phyloP scores from a whole-genome alignment of 2,113 vertebrate genomes.

The Galbula dea region DNA sequence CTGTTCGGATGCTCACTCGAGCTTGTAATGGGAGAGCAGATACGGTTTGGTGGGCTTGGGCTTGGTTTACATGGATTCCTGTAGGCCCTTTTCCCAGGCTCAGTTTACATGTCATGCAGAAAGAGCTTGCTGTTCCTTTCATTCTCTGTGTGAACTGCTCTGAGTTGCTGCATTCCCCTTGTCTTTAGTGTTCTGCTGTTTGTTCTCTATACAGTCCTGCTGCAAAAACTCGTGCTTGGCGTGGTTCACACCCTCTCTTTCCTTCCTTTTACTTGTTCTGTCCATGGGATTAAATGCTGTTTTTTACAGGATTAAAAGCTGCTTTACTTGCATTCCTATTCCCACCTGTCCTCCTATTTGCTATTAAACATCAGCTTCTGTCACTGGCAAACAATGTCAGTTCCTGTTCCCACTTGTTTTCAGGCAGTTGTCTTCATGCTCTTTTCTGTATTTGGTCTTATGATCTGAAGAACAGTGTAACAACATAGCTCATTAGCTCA shows the following conservation, averaged over 20 bases:
- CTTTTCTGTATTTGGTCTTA: neutral
- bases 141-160: neutral
- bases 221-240: neutral
- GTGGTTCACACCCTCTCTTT: neutral
- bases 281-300: neutral
- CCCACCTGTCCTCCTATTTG: neutral
- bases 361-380: neutral
- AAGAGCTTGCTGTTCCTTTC: neutral
- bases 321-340: neutral
- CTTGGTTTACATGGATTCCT: neutral
- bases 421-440: neutral
- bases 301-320: neutral
- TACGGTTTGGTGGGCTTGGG: neutral
- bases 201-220: neutral
- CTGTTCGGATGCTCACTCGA: neutral
- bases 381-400: neutral
- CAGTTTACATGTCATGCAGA: neutral
- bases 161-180: neutral
- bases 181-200: neutral
- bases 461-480: neutral
- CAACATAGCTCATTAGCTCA: neutral
- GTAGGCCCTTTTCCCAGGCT: neutral
- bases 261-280: neutral
- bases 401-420: neutral
- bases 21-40: conserved; percentile 16